Conservation (phyloP, 1,140 invertebrate species). For the Gerris buenoi region DNA sequence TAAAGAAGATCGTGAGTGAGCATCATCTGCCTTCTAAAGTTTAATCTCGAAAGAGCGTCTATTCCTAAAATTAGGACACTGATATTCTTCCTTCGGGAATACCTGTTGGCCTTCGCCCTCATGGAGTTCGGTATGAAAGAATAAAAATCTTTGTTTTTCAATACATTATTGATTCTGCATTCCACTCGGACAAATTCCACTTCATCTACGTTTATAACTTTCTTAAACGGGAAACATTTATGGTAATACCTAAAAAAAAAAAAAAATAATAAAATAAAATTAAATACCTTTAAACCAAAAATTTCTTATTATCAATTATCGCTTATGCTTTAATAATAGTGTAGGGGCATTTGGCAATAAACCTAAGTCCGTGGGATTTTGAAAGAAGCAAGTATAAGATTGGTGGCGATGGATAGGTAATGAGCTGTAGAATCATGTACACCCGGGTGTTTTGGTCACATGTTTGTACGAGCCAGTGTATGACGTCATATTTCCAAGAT, state of each 20-base stretch:
- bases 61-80: constrained; percentile 57
- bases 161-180: constrained; percentile 10
- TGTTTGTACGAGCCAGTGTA: too few relatives aligned
- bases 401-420: too few relatives aligned
- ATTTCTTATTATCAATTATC: too few relatives aligned
- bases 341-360: too few relatives aligned
- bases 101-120: background rate
- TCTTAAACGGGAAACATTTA: background rate
- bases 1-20: constrained; percentile 32
- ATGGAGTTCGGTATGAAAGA: constrained; percentile 22
- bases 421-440: too few relatives aligned
- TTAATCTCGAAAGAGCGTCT: constrained; percentile 41
- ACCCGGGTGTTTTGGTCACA: too few relatives aligned
- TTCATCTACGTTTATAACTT: constrained; percentile 9
- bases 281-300: too few relatives aligned
- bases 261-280: background rate
- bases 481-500: too few relatives aligned
- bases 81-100: constrained; percentile 11
- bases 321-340: too few relatives aligned
- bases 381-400: too few relatives aligned
- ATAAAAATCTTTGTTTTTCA: constrained; percentile 24
- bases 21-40: constrained; percentile 39
- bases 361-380: too few relatives aligned
- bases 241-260: background rate
- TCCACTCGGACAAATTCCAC: constrained; percentile 22